Percentiles rank a stretch among this genome's conserved stretches.
Conservation (phyloP, 2,888 invertebrate species). For the Pycnomerus fuliginosus region DNA sequence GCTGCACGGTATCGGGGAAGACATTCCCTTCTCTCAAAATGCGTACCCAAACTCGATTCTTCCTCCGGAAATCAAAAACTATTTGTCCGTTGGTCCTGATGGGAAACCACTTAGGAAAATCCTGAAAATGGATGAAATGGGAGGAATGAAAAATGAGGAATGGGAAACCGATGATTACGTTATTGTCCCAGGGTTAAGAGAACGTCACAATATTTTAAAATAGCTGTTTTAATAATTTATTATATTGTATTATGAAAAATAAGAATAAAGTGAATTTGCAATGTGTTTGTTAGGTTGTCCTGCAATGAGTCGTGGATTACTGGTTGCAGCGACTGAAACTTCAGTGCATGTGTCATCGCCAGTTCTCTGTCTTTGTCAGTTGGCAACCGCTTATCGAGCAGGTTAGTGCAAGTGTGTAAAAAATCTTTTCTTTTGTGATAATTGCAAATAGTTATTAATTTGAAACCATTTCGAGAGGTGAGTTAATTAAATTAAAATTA, state of each 20-base stretch:
- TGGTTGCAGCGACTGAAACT: no score
- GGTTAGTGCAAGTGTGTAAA: no score
- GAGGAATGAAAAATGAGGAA: slow-evolving; percentile 58
- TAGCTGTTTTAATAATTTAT: neutral
- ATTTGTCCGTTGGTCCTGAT: slow-evolving; percentile 61
- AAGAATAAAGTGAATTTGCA: no score
- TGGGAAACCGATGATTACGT: slow-evolving; percentile 72
- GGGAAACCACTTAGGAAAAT: slow-evolving; percentile 63
- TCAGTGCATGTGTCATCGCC: no score
- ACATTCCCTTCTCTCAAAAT: slow-evolving; percentile 65
- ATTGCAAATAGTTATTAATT: no score
- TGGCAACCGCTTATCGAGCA: no score
- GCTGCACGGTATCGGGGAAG: slow-evolving; percentile 57
- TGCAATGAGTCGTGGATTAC: no score
- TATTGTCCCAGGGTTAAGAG: slow-evolving; percentile 54
- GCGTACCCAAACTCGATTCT: slow-evolving; percentile 57
- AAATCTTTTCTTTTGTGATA: no score
- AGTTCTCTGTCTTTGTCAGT: no score
- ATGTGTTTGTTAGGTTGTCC: no score
- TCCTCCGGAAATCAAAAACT: slow-evolving; percentile 58
- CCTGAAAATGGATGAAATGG: slow-evolving; percentile 56
- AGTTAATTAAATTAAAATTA: no score
- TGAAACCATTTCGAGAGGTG: no score
- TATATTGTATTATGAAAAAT: neutral
- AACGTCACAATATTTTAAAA: slow-evolving; percentile 5